Evolutionary conservation across 2,888 invertebrate species (phyloP).

Genomic region (Polia nebulosa): DNA sequence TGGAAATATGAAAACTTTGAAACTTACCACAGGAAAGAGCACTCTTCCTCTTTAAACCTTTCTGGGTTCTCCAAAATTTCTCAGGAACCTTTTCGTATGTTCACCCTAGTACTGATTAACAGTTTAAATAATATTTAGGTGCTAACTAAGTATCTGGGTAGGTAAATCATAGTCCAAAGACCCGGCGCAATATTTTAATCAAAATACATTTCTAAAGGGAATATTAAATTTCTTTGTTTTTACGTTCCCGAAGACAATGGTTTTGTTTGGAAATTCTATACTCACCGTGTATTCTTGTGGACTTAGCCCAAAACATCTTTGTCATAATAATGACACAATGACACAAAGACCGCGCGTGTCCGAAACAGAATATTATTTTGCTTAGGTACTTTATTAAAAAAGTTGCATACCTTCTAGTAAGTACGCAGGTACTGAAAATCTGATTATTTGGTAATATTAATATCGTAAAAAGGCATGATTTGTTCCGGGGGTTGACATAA

Average conservation of each 20-base stretch:
- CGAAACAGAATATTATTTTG: not conserved
- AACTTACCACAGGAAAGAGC: not conserved
- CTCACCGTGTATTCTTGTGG: slow-evolving; percentile 32
- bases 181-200: not conserved
- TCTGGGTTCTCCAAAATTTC: not conserved
- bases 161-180: not conserved
- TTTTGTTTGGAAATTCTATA: slow-evolving; percentile 54
- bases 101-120: not conserved
- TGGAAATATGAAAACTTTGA: not conserved
- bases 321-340: slow-evolving; percentile 50
- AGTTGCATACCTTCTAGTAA: too few relatives aligned
- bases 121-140: not conserved
- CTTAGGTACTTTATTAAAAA: too few relatives aligned
- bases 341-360: slow-evolving; percentile 20
- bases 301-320: slow-evolving; percentile 53
- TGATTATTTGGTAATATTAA: slow-evolving; percentile 6
- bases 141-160: not conserved
- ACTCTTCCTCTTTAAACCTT: not conserved
- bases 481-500: slow-evolving; percentile 11
- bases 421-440: not conserved
- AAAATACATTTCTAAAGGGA: not conserved
- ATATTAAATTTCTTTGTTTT: slow-evolving; percentile 53
- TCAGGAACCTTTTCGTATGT: not conserved
- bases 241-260: slow-evolving; percentile 49
- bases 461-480: slow-evolving; percentile 11